phyloP scores from a whole-genome alignment of 2,113 vertebrate genomes.

The Nycticebus coucang region DNA sequence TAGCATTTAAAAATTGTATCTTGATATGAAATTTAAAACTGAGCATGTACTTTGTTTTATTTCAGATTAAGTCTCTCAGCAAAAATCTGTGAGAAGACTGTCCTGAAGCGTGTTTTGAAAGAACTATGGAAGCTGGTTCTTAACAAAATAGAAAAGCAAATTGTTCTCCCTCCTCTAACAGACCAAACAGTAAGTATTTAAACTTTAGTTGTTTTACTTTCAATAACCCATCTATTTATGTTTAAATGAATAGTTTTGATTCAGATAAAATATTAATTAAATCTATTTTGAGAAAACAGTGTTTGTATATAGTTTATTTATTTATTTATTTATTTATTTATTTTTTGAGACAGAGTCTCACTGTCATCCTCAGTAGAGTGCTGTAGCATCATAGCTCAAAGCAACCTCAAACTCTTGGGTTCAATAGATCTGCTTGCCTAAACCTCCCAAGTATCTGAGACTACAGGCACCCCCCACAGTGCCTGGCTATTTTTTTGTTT shows the following conservation, averaged over 20 bases:
- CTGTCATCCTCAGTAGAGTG: too few relatives aligned
- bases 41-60: constrained; percentile 54
- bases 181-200: constrained; percentile 94
- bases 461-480: too few relatives aligned
- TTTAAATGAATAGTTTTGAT: background rate
- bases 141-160: constrained; percentile 96
- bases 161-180: constrained; percentile 94
- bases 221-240: background rate
- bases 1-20: background rate
- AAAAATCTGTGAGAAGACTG: constrained; percentile 99
- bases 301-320: background rate
- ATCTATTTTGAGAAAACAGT: background rate
- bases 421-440: too few relatives aligned
- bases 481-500: too few relatives aligned
- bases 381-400: too few relatives aligned
- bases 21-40: constrained; percentile 29
- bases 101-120: constrained; percentile 96
- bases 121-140: constrained; percentile 98
- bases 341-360: too few relatives aligned
- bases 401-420: too few relatives aligned
- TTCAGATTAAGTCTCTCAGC: constrained; percentile 96
- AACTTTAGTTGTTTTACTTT: fast-evolving
- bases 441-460: too few relatives aligned
- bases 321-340: too few relatives aligned
- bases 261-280: background rate